Base-by-base conservation (phyloP, 2,797 vertebrate genomes). In the Chanos chanos region DNA sequence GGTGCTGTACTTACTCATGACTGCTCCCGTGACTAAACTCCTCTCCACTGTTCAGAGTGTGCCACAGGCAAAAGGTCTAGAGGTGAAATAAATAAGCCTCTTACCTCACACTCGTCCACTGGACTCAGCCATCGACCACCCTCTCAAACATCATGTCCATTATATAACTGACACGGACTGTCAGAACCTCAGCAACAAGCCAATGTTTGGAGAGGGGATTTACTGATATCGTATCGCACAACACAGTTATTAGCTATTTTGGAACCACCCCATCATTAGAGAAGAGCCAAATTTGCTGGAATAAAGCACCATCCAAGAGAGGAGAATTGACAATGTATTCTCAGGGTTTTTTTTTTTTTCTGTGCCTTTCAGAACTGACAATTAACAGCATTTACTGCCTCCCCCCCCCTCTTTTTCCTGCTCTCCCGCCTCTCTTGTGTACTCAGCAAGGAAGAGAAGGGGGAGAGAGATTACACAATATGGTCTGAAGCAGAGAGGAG, bases 331-430 rank as follows among this genome's bases (percentile, higher is more conserved):
- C 66, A 66, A 64, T 68, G 13, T 41, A 66, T 50, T 59, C 5
- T 48, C 40, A 25, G 53, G 66, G 34, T 63, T 19, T 68, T 62
- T 55, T 66, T 41, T 33, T 56, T 53, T 51, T 54, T 53, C 43
- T 66, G 44, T 53, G 28, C 27, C 22, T 76, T 67, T 60, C 13
- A 68, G 56, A 69, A 62, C 34, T 39, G 71, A 64, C 71, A 68
- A 77, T 81, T 76, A 80, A 72, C 71, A 70, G 66, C 57, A 10
- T 65, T 62, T 48, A 59, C 21, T 43, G 55, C 28, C 43, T 30
- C n/a, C 31, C 31, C 66, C 13, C 43, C 7, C 27, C 24, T 53
- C 45, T 19, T 57, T 44, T 16, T 24, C 5, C 37, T n/a, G 37
- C 49, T 27, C 41, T 36, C 48, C 64, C 54, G 50, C 34, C 43